Evolutionary conservation across 2,113 vertebrate species (phyloP), one percentile per base, ranked within the genome.

Genomic region (Macquaria ambigua): DNA sequence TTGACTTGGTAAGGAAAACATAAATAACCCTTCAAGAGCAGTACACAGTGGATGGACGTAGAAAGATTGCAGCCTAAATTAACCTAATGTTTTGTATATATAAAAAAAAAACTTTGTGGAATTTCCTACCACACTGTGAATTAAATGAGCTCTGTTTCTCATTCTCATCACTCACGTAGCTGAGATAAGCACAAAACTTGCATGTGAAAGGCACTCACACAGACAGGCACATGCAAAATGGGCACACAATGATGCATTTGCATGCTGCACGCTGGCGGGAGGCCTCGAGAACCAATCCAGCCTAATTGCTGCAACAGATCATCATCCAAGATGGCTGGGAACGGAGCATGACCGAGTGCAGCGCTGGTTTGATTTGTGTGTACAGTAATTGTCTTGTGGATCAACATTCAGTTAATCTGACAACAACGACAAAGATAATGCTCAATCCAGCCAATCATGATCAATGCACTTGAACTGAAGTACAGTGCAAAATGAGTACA

Each of bases 341-440:
- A 74, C 2, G 46, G 59, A 63, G 75, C 85, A 46, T 70, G 83
- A 89, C 84, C 21, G 86, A 84, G 85, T 53, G 77, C 34, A n/a
- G 80, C 11, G 48, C 50, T 34, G 79, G 46, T 69, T 43, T 86
- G 87, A 92, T 91, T 87, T 86, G 91, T 81, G 83, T 89, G 67
- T 77, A 77, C 64, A 31, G 43, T 81, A 59, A 83, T 74, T 77
- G 66, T 53, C 61, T 46, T 78, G 77, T 82, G 77, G 67, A 67
- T 81, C 80, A 83, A 85, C 81, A 83, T 77, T 87, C 39, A 25
- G 68, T 78, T 87, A 82, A 86, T 86, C 84, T 89, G 89, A 92
- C 82, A 85, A 34, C 53, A 55, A 11, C 9, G 41, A 86, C 72
- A 77, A 89, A 80, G 66, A 83, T 21, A 52, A 43, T 0, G 66